Evolutionary conservation across 2,888 invertebrate genomes (phyloP), one percentile per base, ranked within the genome.

Genomic region (Antitype chi): DNA sequence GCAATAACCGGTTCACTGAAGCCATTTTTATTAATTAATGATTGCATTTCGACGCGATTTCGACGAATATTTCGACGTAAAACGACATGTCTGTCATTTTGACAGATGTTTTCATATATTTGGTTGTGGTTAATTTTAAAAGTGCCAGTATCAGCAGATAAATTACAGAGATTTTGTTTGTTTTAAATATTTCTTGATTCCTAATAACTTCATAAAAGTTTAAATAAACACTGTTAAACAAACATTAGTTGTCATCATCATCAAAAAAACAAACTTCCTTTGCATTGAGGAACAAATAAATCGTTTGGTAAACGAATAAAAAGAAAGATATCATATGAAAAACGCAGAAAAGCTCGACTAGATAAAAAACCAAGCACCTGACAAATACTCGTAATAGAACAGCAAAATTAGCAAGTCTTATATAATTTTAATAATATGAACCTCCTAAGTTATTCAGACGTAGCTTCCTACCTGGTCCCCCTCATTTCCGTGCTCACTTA

Each of bases 1-100:
- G 94, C 57, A 96, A 82, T 17, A 94, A 82, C 25, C 84, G 80
- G 49, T 91, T 49, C 4, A 96, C 93, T 28, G 95, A 92, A 63
- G 96, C 96, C 96, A 96, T 96, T 81, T 60, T 38, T 8, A 53
- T 62, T 32, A 59, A 66, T 47, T 57, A 25, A 62, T 72, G 62
- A 11, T 53, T 38, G 17, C 43, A 69, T 72, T 76, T 32, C n/a
- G 32, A 23, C 11, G 57, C 13, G 2, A 53, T 23, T 32, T 28
- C 23, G 15, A 5, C 5, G 9, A 32, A 1, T 60, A 20, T 20
- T 28, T 32, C 11, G 11, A 60, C 23, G 11, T 28, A 32, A 60
- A 32, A 60, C 17, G 73, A 73, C 43, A 62, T 70, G 25, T 59
- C 67, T 72, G 71, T 87, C 82, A 82, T 75, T 77, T 59, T 53